Evolutionary conservation across 2,888 invertebrate genomes (phyloP).

Genomic region (Muscina levida): DNA sequence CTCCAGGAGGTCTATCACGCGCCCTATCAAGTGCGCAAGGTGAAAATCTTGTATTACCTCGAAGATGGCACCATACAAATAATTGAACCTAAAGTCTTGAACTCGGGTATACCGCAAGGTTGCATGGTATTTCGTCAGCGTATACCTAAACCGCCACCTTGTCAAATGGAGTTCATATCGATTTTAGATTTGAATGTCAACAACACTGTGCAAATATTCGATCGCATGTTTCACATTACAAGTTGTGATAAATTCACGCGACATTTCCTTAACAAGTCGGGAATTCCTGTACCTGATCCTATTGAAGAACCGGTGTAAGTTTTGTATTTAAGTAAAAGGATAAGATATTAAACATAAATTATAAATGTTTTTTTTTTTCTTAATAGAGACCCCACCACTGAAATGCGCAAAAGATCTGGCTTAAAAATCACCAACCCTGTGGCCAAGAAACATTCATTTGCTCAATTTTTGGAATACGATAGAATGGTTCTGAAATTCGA

Average conservation of each 20-base stretch:
- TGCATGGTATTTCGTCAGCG: conserved; percentile 90
- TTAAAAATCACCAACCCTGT: conserved; percentile 68
- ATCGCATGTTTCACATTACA: conserved; percentile 89
- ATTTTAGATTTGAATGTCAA: conserved; percentile 94
- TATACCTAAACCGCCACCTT: conserved; percentile 87
- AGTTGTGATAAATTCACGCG: conserved; percentile 94
- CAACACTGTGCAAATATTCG: conserved; percentile 88
- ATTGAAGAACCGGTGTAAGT: conserved; percentile 81
- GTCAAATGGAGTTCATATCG: conserved; percentile 88
- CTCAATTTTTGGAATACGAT: conserved; percentile 91
- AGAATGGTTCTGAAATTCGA: conserved; percentile 87
- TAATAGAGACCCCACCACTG: conserved; percentile 81
- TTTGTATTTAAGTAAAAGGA: too few species aligned
- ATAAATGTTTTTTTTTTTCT: conserved; percentile 32
- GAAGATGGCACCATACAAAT: conserved; percentile 97
- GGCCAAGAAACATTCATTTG: conserved; percentile 84
- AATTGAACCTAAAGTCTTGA: conserved; percentile 88
- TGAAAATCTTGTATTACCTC: conserved; percentile 91
- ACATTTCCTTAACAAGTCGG: conserved; percentile 90
- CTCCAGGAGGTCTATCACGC: conserved; percentile 86
- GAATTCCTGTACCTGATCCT: conserved; percentile 90
- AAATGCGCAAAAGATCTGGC: conserved; percentile 77
- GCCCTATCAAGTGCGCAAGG: conserved; percentile 87
- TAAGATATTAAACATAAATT: too few species aligned
- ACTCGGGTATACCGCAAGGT: conserved; percentile 93